Conservation (phyloP, 2,113 vertebrate genomes). For the Microcebus murinus region DNA sequence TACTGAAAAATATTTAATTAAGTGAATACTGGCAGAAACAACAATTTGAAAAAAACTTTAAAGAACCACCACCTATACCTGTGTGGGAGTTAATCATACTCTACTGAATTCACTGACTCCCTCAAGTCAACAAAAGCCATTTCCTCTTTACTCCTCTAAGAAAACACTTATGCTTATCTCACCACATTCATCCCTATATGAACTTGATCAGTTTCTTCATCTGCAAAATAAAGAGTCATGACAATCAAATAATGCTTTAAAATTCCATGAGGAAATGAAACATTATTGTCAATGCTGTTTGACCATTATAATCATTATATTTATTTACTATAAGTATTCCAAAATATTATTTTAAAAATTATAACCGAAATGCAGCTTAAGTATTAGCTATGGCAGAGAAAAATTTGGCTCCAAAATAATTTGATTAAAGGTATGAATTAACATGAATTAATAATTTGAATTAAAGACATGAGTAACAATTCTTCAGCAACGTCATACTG, state of each 20-base stretch:
- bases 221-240: constrained; percentile 33
- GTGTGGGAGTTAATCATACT: background rate
- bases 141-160: background rate
- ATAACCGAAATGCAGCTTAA: background rate
- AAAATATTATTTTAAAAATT: constrained; percentile 13
- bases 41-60: background rate
- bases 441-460: background rate
- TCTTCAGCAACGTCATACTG: background rate
- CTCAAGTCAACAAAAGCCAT: background rate
- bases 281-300: background rate
- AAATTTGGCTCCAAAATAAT: background rate
- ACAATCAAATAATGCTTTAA: constrained; percentile 4
- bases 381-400: background rate
- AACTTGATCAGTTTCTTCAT: background rate
- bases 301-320: background rate
- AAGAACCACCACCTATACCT: background rate
- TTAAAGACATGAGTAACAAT: background rate
- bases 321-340: background rate
- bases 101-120: background rate
- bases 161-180: background rate
- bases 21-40: background rate
- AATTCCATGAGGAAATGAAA: background rate
- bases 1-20: background rate
- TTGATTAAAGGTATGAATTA: background rate
- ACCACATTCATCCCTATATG: background rate